phyloP scores from a whole-genome alignment of 2,113 vertebrate species.

The Gymnogyps californianus region DNA sequence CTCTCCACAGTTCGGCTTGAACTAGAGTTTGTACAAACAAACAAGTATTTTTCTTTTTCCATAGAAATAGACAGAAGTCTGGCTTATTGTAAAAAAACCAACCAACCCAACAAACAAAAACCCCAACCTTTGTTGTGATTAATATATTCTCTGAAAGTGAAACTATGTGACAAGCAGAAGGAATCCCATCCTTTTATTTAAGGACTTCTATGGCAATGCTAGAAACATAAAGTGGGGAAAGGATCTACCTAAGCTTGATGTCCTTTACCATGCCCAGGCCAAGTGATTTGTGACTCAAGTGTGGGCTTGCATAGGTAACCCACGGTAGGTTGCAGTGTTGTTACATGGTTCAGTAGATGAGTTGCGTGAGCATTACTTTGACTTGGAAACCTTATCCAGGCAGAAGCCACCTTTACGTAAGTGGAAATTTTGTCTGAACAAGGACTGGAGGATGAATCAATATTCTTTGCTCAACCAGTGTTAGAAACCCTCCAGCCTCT shows the following conservation, averaged over 20 bases:
- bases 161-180: background rate
- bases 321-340: background rate
- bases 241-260: background rate
- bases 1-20: background rate
- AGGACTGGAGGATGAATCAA: background rate
- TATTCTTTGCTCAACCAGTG: background rate
- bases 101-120: background rate
- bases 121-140: background rate
- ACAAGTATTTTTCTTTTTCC: background rate
- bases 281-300: background rate
- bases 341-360: background rate
- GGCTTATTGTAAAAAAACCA: background rate
- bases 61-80: background rate
- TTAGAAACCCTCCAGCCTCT: background rate
- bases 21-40: background rate
- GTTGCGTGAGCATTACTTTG: background rate
- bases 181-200: background rate
- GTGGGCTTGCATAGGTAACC: background rate
- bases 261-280: background rate
- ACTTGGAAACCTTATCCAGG: background rate
- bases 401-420: background rate
- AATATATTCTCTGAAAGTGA: background rate
- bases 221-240: background rate
- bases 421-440: background rate
- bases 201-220: background rate